phyloP scores from a whole-genome alignment of 2,888 invertebrate genomes.

The Liodrosophila aerea region DNA sequence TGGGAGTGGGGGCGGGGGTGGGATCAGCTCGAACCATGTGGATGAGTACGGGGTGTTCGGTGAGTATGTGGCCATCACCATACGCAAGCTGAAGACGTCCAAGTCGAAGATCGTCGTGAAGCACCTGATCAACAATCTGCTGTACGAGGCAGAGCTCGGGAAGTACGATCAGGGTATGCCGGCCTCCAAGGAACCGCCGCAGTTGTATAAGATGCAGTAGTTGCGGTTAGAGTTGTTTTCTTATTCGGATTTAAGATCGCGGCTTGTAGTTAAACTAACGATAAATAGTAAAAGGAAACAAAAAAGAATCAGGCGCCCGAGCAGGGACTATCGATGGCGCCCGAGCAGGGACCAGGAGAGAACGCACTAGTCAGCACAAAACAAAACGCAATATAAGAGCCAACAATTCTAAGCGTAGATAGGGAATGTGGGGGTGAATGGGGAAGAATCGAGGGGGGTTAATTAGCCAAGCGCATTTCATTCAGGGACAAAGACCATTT shows the following conservation, averaged over 20 bases:
- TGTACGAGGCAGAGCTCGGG: slow-evolving; percentile 81
- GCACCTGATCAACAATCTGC: slow-evolving; percentile 80
- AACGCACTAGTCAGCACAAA: slow-evolving; percentile 52
- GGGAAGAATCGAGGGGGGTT: not conserved
- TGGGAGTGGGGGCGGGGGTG: not conserved
- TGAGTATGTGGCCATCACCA: slow-evolving; percentile 81
- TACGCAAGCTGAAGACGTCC: slow-evolving; percentile 79
- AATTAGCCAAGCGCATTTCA: slow-evolving; percentile 63
- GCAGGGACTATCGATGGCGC: too few relatives aligned
- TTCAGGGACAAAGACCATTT: slow-evolving; percentile 75
- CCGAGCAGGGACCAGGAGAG: slow-evolving; percentile 26
- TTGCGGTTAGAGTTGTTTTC: too few relatives aligned
- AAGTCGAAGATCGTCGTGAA: slow-evolving; percentile 81
- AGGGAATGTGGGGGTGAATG: slow-evolving; percentile 1
- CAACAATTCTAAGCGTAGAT: slow-evolving; percentile 46
- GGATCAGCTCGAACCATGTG: slow-evolving; percentile 47
- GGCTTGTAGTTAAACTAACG: slow-evolving; percentile 32
- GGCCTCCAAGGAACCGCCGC: slow-evolving; percentile 80
- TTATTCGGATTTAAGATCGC: too few relatives aligned
- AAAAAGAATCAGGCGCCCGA: too few relatives aligned
- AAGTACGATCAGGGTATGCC: slow-evolving; percentile 81
- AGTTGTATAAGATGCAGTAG: slow-evolving; percentile 80
- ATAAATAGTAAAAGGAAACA: not conserved
- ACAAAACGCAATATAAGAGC: slow-evolving; percentile 39
- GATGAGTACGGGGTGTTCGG: slow-evolving; percentile 81